phyloP scores from a whole-genome alignment of 1,140 invertebrate species.

The Monochamus saltuarius region DNA sequence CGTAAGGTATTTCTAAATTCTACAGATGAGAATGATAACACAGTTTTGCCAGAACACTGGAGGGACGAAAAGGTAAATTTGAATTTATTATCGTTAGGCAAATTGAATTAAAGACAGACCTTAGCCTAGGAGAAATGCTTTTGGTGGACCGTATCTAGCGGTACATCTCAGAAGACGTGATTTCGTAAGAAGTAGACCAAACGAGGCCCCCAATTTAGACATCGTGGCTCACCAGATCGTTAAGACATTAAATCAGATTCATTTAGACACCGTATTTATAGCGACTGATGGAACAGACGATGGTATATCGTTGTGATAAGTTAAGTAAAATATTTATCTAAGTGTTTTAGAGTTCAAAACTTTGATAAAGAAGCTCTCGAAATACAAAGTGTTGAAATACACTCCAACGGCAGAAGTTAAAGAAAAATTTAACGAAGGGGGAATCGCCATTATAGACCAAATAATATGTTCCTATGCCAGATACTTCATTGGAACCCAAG shows the following conservation, averaged over 20 bases:
- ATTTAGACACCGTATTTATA: constrained; percentile 72
- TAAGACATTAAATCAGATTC: constrained; percentile 58
- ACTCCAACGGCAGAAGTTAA: constrained; percentile 51
- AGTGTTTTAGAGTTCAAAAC: constrained; percentile 22
- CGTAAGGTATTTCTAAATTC: constrained; percentile 70
- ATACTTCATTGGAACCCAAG: constrained; percentile 88
- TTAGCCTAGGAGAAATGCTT: constrained; percentile 53
- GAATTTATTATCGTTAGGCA: not conserved
- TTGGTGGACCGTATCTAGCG: constrained; percentile 76
- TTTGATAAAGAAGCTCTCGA: constrained; percentile 34
- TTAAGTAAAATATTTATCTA: not conserved
- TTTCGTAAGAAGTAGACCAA: constrained; percentile 68
- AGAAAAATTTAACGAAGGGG: constrained; percentile 75
- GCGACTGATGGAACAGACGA: constrained; percentile 73
- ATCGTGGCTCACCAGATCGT: constrained; percentile 71
- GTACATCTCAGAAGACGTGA: constrained; percentile 84
- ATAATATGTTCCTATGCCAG: constrained; percentile 88
- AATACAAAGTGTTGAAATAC: constrained; percentile 57
- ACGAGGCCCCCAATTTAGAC: constrained; percentile 71
- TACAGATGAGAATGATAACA: constrained; percentile 63
- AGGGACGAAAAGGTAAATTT: constrained; percentile 60
- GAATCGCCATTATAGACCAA: constrained; percentile 93
- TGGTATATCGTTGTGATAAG: constrained; percentile 45
- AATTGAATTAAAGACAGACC: constrained; percentile 8
- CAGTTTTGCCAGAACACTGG: constrained; percentile 61